Base-by-base conservation (phyloP, 2,888 invertebrate genomes). In the Ctena decussata region DNA sequence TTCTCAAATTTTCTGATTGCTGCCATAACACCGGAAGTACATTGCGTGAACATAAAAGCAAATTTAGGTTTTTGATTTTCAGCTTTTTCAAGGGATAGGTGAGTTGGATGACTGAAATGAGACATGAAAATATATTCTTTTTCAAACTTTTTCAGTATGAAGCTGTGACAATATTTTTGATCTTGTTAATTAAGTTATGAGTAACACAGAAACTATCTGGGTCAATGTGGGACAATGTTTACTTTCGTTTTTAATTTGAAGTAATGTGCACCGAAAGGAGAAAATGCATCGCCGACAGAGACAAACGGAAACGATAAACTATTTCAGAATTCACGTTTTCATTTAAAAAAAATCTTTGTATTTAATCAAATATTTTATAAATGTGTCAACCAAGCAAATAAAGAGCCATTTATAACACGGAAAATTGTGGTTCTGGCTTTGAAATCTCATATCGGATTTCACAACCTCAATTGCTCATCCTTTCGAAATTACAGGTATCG, bases 11-110 rank as follows among this genome's bases (percentile, higher is more conserved):
- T 53, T 24, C 12, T 89, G 89, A 81, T 79, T 87, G 91, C 92
- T 91, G 89, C 90, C 92, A 91, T 92, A 91, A 92, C 92, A 93
- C 92, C 91, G 93, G 92, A 92, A 91, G 92, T 90, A 82, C 74
- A 53, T 53, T 70, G 30, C 3, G 46, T n/a, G 46, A 46, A 15
- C 46, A 46, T 21, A 46, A 46, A n/a, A n/a, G n/a, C n/a, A n/a
- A n/a, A n/a, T n/a, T n/a, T n/a, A n/a, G n/a, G n/a, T n/a, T n/a
- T n/a, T n/a, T n/a, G n/a, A n/a, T n/a, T n/a, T n/a, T n/a, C n/a
- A n/a, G n/a, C n/a, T n/a, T n/a, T n/a, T n/a, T n/a, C n/a, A n/a
- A n/a, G n/a, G n/a, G n/a, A n/a, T n/a, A n/a, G n/a, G n/a, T n/a
- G n/a, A n/a, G n/a, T n/a, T n/a, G n/a, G n/a, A n/a, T n/a, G n/a